phyloP scores from a whole-genome alignment of 2,797 vertebrate genomes.

The Smutsia gigantea region DNA sequence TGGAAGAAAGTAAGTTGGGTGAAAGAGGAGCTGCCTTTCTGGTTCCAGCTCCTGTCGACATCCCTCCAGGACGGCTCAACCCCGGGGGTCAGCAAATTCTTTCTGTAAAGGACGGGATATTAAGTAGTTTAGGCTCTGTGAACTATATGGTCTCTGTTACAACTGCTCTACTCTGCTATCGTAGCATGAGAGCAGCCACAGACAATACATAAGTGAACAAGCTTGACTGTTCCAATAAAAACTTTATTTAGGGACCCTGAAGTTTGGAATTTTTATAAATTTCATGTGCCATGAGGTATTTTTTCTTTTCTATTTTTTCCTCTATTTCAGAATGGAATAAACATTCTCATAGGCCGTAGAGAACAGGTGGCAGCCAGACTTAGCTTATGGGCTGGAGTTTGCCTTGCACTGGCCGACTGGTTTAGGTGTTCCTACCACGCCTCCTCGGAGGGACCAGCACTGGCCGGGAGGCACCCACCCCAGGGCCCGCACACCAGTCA shows the following conservation, averaged over 20 bases:
- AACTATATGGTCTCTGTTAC: neutral
- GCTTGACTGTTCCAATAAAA: neutral
- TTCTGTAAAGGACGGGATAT: neutral
- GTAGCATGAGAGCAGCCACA: neutral
- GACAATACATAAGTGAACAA: neutral
- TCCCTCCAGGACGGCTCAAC: neutral
- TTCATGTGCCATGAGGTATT: neutral
- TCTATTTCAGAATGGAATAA: neutral
- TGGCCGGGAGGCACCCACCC: neutral
- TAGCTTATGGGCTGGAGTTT: neutral
- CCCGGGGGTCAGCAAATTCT: neutral
- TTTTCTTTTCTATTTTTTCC: neutral
- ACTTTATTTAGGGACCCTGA: neutral
- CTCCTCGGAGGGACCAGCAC: neutral
- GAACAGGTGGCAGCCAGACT: neutral
- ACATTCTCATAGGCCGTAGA: neutral
- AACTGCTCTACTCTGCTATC: neutral
- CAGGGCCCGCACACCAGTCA: neutral
- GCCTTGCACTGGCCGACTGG: neutral
- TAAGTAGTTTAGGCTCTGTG: neutral
- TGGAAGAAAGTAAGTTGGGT: neutral
- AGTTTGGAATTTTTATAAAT: neutral
- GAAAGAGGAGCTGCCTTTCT: neutral
- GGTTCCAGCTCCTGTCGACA: neutral
- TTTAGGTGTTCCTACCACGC: neutral